Evolutionary conservation across 2,797 vertebrate species (phyloP), one percentile per base, ranked within the genome.

Genomic region (Cossypha caffra): DNA sequence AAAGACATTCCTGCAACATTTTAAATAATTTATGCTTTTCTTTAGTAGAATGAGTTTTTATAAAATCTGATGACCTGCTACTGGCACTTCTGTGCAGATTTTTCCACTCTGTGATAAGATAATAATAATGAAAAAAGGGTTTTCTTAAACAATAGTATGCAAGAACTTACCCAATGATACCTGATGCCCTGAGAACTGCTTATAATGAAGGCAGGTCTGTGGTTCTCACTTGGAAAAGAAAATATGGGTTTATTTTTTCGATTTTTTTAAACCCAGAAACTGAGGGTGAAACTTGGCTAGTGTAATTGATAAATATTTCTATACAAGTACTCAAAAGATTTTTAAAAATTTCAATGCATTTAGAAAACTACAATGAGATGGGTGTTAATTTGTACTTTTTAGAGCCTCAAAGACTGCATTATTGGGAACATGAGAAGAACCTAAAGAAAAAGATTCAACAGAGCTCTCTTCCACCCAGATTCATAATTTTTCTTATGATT

Each of bases 1-100:
- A 79, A 91, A 92, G 55, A 33, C 35, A n/a, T 64, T 91, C 35
- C 42, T 80, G 23, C 4, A 11, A 69, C 55, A 68, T 93, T 91
- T 88, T 63, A 90, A 93, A 72, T 81, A 52, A 76, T 88, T 82
- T 45, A 76, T n/a, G 33, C 57, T 84, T 93, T 74, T 78, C 76
- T 69, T 69, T 42, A 64, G 90, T 77, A 64, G 61, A 90, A 88
- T 45, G 16, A 63, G 31, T 67, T 78, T 79, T 79, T 87, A 18
- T 80, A 64, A 80, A 83, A 79, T 61, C 64, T 91, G n/a, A 48
- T 89, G 35, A 62, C 54, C 35, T 75, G 42, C 55, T 86, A 31
- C 24, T 3, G 2, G 33, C 43, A 92, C 7, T 77, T 84, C 33
- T 61, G 3, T 63, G 43, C n/a, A 91, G 73, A 59, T 92, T 88